phyloP scores from a whole-genome alignment of 2,113 vertebrate genomes.

The Acinonyx jubatus region DNA sequence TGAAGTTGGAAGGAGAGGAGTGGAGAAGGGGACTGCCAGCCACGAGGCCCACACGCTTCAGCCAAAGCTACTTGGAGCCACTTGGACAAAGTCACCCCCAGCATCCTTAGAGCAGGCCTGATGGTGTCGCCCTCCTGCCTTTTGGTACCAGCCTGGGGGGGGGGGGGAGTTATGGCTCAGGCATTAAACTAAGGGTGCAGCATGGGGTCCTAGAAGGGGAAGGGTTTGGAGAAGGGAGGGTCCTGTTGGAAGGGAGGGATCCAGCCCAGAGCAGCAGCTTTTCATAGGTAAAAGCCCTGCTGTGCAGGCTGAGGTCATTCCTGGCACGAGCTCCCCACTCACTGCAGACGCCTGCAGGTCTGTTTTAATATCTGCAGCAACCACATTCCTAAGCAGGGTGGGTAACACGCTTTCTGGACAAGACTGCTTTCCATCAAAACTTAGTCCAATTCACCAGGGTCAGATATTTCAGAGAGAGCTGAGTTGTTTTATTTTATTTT shows the following conservation, averaged over 20 bases:
- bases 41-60: neutral
- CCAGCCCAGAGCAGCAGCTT: slow-evolving; percentile 50
- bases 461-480: slow-evolving; percentile 59
- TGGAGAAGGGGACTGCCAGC: neutral
- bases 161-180: neutral
- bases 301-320: slow-evolving; percentile 83
- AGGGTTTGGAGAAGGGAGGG: neutral
- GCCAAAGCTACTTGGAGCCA: neutral
- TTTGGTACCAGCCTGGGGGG: neutral
- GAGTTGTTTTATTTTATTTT: neutral
- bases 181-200: neutral
- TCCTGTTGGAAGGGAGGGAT: neutral
- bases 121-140: neutral
- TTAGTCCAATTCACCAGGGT: slow-evolving; percentile 57
- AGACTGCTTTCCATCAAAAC: slow-evolving; percentile 76
- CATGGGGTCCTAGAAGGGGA: neutral
- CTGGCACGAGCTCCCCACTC: slow-evolving; percentile 77
- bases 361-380: slow-evolving; percentile 83
- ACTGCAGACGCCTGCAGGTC: slow-evolving; percentile 81
- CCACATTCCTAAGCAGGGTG: slow-evolving; percentile 85
- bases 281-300: slow-evolving; percentile 77
- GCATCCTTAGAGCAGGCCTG: neutral
- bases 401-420: slow-evolving; percentile 75
- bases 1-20: neutral
- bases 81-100: neutral